These are phyloP conservation scores for Autographa pulchrina DNA, from an alignment of 2,888 invertebrate species.

Conservation along the genomic window DNA sequence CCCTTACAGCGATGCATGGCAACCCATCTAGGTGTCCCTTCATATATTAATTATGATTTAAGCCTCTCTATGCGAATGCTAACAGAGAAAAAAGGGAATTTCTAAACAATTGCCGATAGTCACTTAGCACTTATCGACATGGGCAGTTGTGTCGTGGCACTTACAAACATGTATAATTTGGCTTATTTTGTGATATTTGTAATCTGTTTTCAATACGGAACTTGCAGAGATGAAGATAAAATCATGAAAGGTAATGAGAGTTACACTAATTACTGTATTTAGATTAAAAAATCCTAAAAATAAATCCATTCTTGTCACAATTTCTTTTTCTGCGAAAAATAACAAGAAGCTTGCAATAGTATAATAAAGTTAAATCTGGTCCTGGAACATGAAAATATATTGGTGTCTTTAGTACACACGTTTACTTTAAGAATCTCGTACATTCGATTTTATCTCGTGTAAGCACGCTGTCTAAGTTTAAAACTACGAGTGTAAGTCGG, in stretches of 20 bases:
- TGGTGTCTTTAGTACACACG: not conserved
- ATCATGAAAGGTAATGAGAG: conserved; percentile 79
- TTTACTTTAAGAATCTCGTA: conserved; percentile 23
- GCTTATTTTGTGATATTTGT: conserved; percentile 58
- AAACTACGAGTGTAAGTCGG: conserved; percentile 72
- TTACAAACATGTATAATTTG: conserved; percentile 57
- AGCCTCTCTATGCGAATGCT: conserved; percentile 27
- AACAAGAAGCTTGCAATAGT: not conserved
- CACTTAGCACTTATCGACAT: conserved; percentile 48
- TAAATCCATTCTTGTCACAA: too few relatives aligned
- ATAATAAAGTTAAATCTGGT: not conserved
- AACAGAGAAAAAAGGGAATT: conserved; percentile 50
- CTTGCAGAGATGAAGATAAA: conserved; percentile 83
- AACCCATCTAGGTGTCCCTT: conserved; percentile 60
- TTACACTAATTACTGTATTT: not conserved
- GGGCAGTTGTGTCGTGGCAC: conserved; percentile 66
- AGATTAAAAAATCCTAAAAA: too few relatives aligned
- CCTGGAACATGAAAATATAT: not conserved
- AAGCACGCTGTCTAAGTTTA: conserved; percentile 65
- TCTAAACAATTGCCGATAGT: conserved; percentile 64
- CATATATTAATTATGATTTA: conserved; percentile 58
- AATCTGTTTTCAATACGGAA: conserved; percentile 57
- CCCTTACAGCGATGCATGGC: conserved; percentile 72
- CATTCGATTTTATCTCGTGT: conserved; percentile 62
- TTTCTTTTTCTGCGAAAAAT: too few relatives aligned